These are phyloP conservation scores for Anhinga rufa DNA, from an alignment of 2,113 vertebrate genomes.

Conservation along the genomic window DNA sequence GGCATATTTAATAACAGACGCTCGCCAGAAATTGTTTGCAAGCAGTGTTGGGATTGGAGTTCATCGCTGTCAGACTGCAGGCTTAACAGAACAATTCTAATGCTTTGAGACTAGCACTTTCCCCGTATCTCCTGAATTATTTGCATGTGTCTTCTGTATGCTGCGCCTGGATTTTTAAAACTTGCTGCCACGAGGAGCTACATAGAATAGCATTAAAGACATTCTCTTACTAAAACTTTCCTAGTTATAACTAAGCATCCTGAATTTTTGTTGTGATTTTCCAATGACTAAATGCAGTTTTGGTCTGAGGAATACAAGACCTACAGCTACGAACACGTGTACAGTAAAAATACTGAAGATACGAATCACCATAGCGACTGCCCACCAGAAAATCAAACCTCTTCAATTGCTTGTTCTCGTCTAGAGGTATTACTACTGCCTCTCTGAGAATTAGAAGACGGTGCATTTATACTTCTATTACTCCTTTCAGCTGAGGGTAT, in stretches of 20 bases:
- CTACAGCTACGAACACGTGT: background rate
- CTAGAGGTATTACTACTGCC: background rate
- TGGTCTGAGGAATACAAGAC: background rate
- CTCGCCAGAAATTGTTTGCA: background rate
- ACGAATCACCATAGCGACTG: background rate
- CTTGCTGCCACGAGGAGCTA: background rate
- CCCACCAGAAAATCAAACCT: slow-evolving; percentile 3
- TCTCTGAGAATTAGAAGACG: background rate
- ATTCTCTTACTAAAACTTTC: background rate
- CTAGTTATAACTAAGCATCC: background rate
- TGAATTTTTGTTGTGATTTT: background rate
- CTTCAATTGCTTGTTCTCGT: background rate
- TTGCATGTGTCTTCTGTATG: background rate
- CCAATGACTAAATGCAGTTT: background rate
- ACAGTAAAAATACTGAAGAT: background rate
- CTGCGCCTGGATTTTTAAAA: background rate
- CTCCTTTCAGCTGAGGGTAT: slow-evolving; percentile 2
- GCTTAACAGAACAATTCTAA: background rate
- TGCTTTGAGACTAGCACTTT: background rate
- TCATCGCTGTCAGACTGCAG: background rate
- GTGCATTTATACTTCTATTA: background rate
- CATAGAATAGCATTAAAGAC: background rate
- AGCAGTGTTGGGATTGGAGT: background rate
- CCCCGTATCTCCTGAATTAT: background rate
- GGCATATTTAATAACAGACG: background rate